Conservation (phyloP, 2,113 vertebrate species). For the Gallinago paraguaiae region DNA sequence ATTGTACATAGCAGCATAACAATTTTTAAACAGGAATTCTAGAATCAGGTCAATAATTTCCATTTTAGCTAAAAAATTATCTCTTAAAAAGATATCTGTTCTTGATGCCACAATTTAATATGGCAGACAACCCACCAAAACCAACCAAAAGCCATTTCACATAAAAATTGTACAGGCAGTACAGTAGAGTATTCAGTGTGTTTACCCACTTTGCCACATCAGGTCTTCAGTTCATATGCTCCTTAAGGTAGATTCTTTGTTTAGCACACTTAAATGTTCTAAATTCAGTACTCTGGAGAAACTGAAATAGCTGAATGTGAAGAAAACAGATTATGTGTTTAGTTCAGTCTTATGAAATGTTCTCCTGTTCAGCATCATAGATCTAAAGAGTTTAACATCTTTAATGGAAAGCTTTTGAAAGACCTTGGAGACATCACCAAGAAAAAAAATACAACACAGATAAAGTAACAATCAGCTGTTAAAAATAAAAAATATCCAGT, state of each 20-base stretch:
- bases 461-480: background rate
- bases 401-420: background rate
- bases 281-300: background rate
- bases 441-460: background rate
- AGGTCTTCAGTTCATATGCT: background rate
- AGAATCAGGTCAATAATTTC: background rate
- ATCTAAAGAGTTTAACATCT: background rate
- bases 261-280: background rate
- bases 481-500: background rate
- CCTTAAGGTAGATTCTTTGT: background rate
- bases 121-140: background rate
- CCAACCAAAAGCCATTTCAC: accelerated
- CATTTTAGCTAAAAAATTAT: background rate
- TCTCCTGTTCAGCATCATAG: background rate
- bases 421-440: background rate
- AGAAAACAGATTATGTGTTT: background rate
- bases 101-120: background rate
- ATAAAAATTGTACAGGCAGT: background rate
- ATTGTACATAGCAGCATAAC: background rate
- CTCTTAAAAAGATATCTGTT: background rate
- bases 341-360: background rate
- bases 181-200: background rate
- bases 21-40: background rate
- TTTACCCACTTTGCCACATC: background rate
- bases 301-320: background rate